Base-by-base conservation (phyloP, 2,113 vertebrate genomes). In the Hippotragus niger region DNA sequence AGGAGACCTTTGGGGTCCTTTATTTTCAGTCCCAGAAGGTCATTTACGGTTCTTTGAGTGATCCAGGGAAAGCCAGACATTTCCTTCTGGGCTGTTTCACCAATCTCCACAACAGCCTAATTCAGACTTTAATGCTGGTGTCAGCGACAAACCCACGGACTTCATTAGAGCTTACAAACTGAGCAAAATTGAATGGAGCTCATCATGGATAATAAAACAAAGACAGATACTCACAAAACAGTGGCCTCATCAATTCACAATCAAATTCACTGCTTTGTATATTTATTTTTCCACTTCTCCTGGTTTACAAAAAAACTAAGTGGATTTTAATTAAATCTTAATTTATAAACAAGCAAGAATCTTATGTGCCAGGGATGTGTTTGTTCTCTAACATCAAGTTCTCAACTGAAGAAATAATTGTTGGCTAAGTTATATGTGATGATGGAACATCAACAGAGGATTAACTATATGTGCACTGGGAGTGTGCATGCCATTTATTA, bases 1-100 rank as follows among this genome's bases (percentile, higher is more conserved):
- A 99, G 94, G 0, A 98, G 99, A 33, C 99, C 99, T 84, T 97
- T 29, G 8, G 99, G 98, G 88, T 99, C 97, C 7, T 94, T 97
- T 76, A 81, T 85, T 98, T 99, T 99, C 47, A 99, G 98, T 78
- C 99, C 96, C 80, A 99, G 97, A 97, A 99, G 98, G 60, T 99
- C 99, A 57, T 98, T 98, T 91, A 99, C 95, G 5, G 98, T 98
- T 91, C 91, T 90, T 0, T 99, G 98, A 74, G 97, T 98, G 96
- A 99, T 98, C 98, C 98, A 99, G 80, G 90, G 99, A 99, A 99
- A 60, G 97, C 97, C 96, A 99, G 98, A 1, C 97, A 98, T 94
- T 89, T 97, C 10, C 95, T 98, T 94, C 86, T 96, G 12, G 88
- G 62, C 1, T 96, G 95, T 94, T 99, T 98, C 4, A 95, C 97